Evolutionary conservation across 2,797 vertebrate genomes (phyloP), one percentile per base, ranked within the genome.

Genomic region (Sebastes steindachneri): DNA sequence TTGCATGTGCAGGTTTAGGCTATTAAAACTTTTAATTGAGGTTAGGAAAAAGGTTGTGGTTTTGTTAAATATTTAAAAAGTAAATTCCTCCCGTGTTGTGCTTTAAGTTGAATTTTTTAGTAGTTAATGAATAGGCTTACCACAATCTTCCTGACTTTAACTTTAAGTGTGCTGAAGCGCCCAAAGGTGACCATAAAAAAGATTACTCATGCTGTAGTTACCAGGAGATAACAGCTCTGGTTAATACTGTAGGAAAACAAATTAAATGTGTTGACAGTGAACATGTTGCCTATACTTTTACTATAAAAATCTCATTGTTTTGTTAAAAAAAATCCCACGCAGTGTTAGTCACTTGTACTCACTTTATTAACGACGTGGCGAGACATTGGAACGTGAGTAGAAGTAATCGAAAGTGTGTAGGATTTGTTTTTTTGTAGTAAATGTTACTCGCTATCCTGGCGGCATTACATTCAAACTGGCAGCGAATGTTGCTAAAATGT

Each of bases 1-100:
- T 62, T 41, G 21, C 26, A 7, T 21, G 2, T 67, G 54, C 2
- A 7, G 12, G 14, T 62, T 68, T 2, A 19, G 12, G 19, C 45
- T 15, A 8, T 28, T 48, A 60, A 73, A 62, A 14, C 25, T 12
- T 67, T 57, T 68, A 53, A 77, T 68, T 77, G 60, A 33, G 62
- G 41, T 62, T 35, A 31, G 59, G 54, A 58, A 59, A 70, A 66
- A 55, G 45, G 26, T 71, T 68, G 63, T 41, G 69, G 64, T 74
- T 74, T 60, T 60, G 23, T 57, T 62, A 37, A 54, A 31, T 68
- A 73, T 48, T 66, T 12, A 35, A 48, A 33, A 73, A 29, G 7
- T 28, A 35, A 35, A 23, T 4, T 14, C 33, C 59, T 3, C 26
- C 26, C 3, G 71, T 69, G 73, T 23, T 5, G 6, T 21, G 62